Base-by-base conservation (phyloP, 1,140 invertebrate genomes). In the Lerema accius region DNA sequence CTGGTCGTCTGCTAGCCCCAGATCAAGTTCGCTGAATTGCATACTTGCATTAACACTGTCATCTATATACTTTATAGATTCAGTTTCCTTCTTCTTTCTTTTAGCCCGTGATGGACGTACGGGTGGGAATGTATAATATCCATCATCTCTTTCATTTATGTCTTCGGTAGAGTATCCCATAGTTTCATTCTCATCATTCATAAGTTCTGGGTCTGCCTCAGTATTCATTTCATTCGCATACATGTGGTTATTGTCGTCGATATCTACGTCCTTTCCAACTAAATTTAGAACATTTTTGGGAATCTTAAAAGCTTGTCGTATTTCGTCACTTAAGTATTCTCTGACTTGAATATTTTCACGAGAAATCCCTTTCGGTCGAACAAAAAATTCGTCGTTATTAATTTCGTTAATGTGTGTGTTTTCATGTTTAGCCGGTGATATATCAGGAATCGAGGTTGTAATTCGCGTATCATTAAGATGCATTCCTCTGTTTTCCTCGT, bases 311-410 rank as follows among this genome's bases (percentile, higher is more conserved):
- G 95, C 95, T 80, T 96, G 95, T 65, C 95, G 92, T 65, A 97
- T 96, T 86, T 96, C 95, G 48, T 93, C 93, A 39, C 94, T 94
- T 42, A 96, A 92, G 65, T 95, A 95, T 76, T 94, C 93, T 39
- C 94, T 94, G 19, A 96, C 91, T 80, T 95, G 93, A 74, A 96
- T 95, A 83, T 96, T 95, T 79, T 96, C 96, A 67, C 95, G 94
- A 63, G 95, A 96, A 65, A 96, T 94, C 32, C 95, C 95, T 71
- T 94, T 94, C 75, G 95, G 94, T 53, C 95, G 91, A 42, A 97
- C 88, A 81, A 96, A 97, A 89, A 96, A 97, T 88, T 97, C 95
- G 80, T 97, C 96, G 1, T 96, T 96, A 75, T 96, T 94, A 58
- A 96, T 96, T 89, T 96, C 95, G 84, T 97, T 96, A 63, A 96